Evolutionary conservation across 2,888 invertebrate genomes (phyloP).

Genomic region (Amorpha juglandis): DNA sequence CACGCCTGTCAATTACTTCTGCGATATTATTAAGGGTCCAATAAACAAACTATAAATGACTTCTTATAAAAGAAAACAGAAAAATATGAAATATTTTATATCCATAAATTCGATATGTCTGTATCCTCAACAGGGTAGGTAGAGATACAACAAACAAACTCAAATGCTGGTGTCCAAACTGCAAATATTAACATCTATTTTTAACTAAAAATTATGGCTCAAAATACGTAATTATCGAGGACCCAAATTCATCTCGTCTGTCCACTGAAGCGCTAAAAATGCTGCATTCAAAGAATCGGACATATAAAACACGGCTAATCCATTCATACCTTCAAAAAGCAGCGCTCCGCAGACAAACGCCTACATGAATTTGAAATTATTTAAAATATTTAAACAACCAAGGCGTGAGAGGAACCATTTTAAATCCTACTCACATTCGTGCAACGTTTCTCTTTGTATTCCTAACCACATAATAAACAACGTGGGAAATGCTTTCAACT

Average conservation of each 20-base stretch:
- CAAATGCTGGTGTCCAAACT: too few relatives aligned
- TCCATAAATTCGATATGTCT: too few relatives aligned
- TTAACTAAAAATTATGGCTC: too few relatives aligned
- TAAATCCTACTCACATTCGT: background rate
- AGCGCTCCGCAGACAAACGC: background rate
- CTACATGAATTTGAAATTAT: too few relatives aligned
- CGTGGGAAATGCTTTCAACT: background rate
- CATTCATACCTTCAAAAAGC: background rate
- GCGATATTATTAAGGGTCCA: background rate
- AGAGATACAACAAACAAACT: too few relatives aligned
- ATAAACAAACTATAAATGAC: background rate
- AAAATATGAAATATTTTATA: background rate
- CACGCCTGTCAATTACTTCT: background rate
- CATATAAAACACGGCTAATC: background rate
- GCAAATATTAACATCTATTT: too few relatives aligned
- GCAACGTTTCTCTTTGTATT: constrained; percentile 5
- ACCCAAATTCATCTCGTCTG: too few relatives aligned
- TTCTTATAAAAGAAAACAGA: background rate
- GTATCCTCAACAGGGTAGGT: too few relatives aligned
- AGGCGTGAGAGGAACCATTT: background rate
- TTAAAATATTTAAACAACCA: background rate
- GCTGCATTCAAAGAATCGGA: background rate
- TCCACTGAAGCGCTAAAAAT: background rate
- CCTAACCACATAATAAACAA: background rate
- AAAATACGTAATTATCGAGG: too few relatives aligned